These are phyloP conservation scores for Ischnus inquisitorius DNA, from an alignment of 2,888 invertebrate species.

Conservation along the genomic window DNA sequence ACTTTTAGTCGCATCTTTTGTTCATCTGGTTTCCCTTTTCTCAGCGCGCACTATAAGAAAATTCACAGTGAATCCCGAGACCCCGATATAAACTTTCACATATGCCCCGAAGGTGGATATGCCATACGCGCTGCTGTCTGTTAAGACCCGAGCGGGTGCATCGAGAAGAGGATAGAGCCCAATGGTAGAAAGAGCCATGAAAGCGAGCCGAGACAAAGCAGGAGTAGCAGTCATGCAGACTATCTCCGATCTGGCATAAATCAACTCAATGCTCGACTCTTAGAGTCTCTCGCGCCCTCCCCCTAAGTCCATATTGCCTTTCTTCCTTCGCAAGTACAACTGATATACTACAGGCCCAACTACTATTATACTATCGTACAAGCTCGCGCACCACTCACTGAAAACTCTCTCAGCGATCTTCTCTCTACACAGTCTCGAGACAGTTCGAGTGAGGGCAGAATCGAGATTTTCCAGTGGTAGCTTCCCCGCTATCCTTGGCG, in stretches of 20 bases:
- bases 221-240: constrained; percentile 77
- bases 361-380: constrained; percentile 48
- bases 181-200: constrained; percentile 71
- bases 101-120: constrained; percentile 55
- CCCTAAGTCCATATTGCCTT: constrained; percentile 80
- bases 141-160: constrained; percentile 22
- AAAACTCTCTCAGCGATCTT: constrained; percentile 26
- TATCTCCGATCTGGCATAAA: constrained; percentile 85
- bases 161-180: constrained; percentile 39
- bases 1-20: not conserved
- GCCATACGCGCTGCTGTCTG: constrained; percentile 33
- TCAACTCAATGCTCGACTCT: constrained; percentile 84
- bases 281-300: constrained; percentile 79
- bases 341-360: constrained; percentile 50
- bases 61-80: constrained; percentile 29
- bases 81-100: constrained; percentile 26
- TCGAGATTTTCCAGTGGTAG: constrained; percentile 58
- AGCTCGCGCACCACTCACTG: constrained; percentile 20
- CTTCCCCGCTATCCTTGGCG: constrained; percentile 77
- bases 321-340: constrained; percentile 69
- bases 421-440: constrained; percentile 31
- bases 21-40: constrained; percentile 25
- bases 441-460: constrained; percentile 45
- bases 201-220: constrained; percentile 70
- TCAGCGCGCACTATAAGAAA: constrained; percentile 4